Evolutionary conservation across 2,888 invertebrate species (phyloP), one percentile per base, ranked within the genome.

Genomic region (Acleris cristana): DNA sequence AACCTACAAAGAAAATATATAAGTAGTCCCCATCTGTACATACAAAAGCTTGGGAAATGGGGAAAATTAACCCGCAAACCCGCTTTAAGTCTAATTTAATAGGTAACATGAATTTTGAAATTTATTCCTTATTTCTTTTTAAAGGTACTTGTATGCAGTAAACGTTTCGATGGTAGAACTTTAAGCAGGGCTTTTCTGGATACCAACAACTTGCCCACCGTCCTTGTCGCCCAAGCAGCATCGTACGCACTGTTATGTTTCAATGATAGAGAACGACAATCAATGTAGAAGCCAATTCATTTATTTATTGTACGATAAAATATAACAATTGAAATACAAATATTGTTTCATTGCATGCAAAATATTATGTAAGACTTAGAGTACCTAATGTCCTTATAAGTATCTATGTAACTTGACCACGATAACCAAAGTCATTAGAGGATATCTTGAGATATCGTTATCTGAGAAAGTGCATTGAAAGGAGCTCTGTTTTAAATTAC

Each of bases 351-450:
- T 48, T 48, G n/a, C 45, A 16, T 45, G 5, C 18, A 8, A 48
- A 48, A 48, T 48, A 57, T 57, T 52, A 56, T 21, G 14, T 52
- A 23, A 19, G 52, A 1, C 12, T 52, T 52, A 19, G 5, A 19
- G 10, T 52, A 52, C 52, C 19, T 23, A 52, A 40, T 40, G 40
- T 48, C 7, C 48, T 48, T 52, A 52, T 10, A 52, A 52, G 52
- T 52, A 40, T 14, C 10, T 3, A 40, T 5, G 12, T 40, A 40
- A 40, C 40, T 40, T 40, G 40, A 40, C 40, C 40, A 14, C 40
- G 40, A 40, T 40, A 14, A 40, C 12, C 40, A 40, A 40, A 40
- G 40, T 40, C 40, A 40, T 3, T 14, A 14, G 4, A 40, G 40
- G 40, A 40, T 40, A 40, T 40, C 40, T 40, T 14, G 40, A 40